phyloP scores from a whole-genome alignment of 2,797 vertebrate genomes.

The Cossypha caffra region DNA sequence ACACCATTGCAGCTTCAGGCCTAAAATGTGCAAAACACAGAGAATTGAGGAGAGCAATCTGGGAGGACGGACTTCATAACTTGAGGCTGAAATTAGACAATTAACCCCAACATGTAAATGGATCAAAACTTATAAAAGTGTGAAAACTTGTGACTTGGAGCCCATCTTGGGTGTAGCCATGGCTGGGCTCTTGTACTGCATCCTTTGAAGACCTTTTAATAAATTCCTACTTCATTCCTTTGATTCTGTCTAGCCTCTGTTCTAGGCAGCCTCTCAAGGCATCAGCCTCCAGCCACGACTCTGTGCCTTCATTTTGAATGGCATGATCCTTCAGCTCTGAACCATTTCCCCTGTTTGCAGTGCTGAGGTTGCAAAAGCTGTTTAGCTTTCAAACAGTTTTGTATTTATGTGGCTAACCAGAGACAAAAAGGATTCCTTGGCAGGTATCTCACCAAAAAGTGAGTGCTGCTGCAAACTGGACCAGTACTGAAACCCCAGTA shows the following conservation, averaged over 20 bases:
- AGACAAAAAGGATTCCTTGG: background rate
- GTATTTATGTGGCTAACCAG: background rate
- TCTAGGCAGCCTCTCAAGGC: background rate
- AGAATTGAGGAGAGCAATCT: no score
- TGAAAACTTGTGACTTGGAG: background rate
- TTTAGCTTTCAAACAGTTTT: background rate
- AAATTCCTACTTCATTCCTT: background rate
- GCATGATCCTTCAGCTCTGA: background rate
- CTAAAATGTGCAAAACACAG: no score
- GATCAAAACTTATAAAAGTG: background rate
- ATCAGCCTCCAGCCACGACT: background rate
- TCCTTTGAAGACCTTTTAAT: background rate
- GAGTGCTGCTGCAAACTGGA: background rate
- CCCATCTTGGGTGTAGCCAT: background rate
- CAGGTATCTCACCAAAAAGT: background rate
- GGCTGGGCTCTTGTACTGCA: background rate
- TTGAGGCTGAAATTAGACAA: background rate
- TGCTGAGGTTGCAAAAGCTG: background rate
- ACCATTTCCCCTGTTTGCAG: background rate
- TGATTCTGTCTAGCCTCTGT: background rate
- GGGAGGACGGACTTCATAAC: background rate
- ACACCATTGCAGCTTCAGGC: background rate
- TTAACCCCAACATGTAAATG: background rate
- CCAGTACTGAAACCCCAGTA: background rate
- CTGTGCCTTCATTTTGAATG: background rate